Base-by-base conservation (phyloP, 2,888 invertebrate genomes). In the Aromia moschata region DNA sequence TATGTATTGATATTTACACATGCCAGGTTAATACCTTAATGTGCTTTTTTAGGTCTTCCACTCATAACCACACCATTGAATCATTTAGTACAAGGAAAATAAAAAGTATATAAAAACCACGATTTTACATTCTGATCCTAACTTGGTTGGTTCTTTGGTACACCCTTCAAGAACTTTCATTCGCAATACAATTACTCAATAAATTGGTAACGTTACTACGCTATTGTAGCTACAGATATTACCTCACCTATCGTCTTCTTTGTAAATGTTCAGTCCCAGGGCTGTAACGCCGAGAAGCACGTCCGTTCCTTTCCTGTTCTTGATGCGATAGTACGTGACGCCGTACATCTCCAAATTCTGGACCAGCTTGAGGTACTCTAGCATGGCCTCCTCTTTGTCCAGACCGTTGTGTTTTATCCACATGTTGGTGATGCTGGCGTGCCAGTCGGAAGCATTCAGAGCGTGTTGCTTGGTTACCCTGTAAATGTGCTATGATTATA, bases 271-370 rank as follows among this genome's bases (percentile, higher is more conserved):
- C 59, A 99, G 86, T 9, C 99, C 99, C 40, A 98, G 85, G 2
- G 98, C 96, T 82, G 97, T 97, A 38, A 99, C 97, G 18, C 99
- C 99, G 59, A 99, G 85, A 89, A 94, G 93, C 44, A 98, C 86
- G 74, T 98, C 95, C 12, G 98, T 97, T 72, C 97, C 97, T 83
- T 98, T 98, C 85, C 97, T 97, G 85, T 99, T 99, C 74, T 93
- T 90, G 77, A 99, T 99, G 82, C 97, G 95, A 83, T 98, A 99
- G 84, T 97, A 99, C 82, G 95, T 96, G 68, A 98, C 96, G 70
- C 98, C 97, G 81, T 97, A 98, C 96, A 96, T 97, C 84, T 97
- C 96, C 70, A 97, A 85, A 83, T 97, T 96, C 84, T 97, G 96
- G 60, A 94, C 94, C 70, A 97, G 91, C 85, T 96, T 97, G 73